Evolutionary conservation across 2,797 vertebrate species (phyloP), one percentile per base, ranked within the genome.

Genomic region (Acropternis orthonyx): DNA sequence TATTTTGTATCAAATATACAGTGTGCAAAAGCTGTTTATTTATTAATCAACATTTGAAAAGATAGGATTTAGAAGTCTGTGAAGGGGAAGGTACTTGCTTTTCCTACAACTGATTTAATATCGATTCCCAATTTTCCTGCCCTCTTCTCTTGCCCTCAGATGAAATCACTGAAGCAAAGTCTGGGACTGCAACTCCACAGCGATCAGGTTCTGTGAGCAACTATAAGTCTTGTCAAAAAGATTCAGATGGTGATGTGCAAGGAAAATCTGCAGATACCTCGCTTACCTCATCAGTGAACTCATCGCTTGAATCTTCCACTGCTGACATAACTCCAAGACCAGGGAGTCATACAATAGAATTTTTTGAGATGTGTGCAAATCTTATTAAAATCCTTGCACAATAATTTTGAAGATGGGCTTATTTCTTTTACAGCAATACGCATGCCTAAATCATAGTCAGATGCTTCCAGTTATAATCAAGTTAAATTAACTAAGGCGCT

Each of bases 351-450:
- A 99, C 99, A 65, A 99, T 99, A 93, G 99, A 99, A 93, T 99
- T 99, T 96, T 99, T 99, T 96, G 99, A 99, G 98, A 99, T 99
- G 99, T 99, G 99, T 96, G 99, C 99, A 74, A 99, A 99, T 98
- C 98, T 99, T 97, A 99, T 99, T 98, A 99, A 99, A 98, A 98
- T 99, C 97, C 99, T 99, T 98, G 99, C 99, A 97, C 99, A 99
- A 96, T 99, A 99, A 98, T 77, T 98, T 87, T 96, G 96, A 98
- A 98, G 96, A 48, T 97, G 97, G 96, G 97, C 98, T 98, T 98
- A 98, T 98, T 98, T 98, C 98, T 99, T 99, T 98, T 97, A 98
- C 95, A 99, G 99, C 99, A 99, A 99, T 99, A 99, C 99, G 99
- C 99, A 99, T 99, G 99, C 98, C 97, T 98, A 97, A 98, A 98